These are phyloP conservation scores for Theropithecus gelada DNA, from an alignment of 2,113 vertebrate species.

Conservation along the genomic window DNA sequence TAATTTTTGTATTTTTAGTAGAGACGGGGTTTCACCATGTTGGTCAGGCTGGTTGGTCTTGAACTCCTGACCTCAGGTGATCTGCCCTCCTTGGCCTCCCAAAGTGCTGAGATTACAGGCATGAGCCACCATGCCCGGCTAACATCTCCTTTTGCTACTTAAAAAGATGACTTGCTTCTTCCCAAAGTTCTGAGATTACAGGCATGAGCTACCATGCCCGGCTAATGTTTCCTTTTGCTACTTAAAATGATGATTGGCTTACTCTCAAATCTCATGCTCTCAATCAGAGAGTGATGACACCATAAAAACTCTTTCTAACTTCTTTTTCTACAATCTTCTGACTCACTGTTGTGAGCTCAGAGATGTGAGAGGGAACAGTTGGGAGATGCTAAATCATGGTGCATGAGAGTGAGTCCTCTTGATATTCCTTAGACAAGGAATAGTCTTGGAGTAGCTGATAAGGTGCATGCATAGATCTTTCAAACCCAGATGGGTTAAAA, in stretches of 20 bases:
- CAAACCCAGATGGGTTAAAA: neutral
- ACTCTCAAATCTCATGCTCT: neutral
- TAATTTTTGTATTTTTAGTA: too few species aligned
- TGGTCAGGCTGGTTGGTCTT: too few species aligned
- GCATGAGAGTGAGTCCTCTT: neutral
- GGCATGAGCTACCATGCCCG: too few species aligned
- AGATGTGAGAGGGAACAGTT: neutral
- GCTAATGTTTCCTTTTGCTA: neutral
- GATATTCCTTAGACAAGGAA: neutral
- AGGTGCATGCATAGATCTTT: neutral
- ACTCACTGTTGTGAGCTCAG: neutral
- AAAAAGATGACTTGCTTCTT: too few species aligned
- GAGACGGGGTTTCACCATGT: too few species aligned
- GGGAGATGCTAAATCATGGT: neutral
- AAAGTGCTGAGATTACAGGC: too few species aligned
- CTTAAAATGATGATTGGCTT: neutral
- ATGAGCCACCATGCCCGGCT: too few species aligned
- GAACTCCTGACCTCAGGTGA: too few species aligned
- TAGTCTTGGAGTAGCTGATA: neutral
- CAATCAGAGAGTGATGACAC: neutral
- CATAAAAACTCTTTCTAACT: conserved; percentile 18
- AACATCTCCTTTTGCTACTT: too few species aligned
- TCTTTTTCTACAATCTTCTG: neutral
- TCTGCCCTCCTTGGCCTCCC: too few species aligned
- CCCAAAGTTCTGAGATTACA: too few species aligned